Evolutionary conservation across 64 coral and sea anemone species (phyloP).

Genomic region (Trachythela sp.): DNA sequence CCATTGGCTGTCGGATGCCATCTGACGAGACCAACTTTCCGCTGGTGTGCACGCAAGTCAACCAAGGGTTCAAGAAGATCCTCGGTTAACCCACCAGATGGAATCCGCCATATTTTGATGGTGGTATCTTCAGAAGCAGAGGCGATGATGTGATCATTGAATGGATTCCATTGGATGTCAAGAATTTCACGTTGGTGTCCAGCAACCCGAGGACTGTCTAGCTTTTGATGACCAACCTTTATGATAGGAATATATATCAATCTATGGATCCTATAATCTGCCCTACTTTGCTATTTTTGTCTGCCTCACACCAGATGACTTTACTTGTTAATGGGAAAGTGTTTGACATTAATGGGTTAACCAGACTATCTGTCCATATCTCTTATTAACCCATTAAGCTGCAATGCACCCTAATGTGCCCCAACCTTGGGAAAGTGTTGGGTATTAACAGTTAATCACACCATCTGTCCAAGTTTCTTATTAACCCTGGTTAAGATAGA

Average conservation of each 20-base stretch:
- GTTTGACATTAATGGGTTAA: too few species aligned
- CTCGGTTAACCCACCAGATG: slow-evolving; percentile 67
- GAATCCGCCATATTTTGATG: slow-evolving; percentile 90
- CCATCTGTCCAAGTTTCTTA: too few species aligned
- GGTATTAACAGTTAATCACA: too few species aligned
- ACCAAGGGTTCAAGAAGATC: slow-evolving; percentile 78
- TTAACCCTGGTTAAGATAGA: too few species aligned
- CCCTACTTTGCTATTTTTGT: too few species aligned
- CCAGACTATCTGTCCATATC: too few species aligned
- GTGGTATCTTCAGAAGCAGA: slow-evolving; percentile 87
- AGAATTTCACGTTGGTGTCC: slow-evolving; percentile 69
- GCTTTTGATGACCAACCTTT: slow-evolving; percentile 60
- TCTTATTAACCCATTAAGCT: too few species aligned
- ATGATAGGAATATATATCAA: background rate
- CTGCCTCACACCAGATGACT: too few species aligned
- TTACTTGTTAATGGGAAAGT: too few species aligned
- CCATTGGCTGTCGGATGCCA: slow-evolving; percentile 91
- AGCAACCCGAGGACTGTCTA: slow-evolving; percentile 72
- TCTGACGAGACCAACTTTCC: slow-evolving; percentile 83
- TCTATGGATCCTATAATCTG: background rate
- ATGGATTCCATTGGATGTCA: slow-evolving; percentile 93
- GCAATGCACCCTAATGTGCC: too few species aligned
- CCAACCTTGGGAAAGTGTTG: too few species aligned
- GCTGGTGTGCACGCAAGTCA: slow-evolving; percentile 68
- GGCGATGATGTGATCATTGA: slow-evolving; percentile 82